phyloP scores from a whole-genome alignment of 2,888 invertebrate species.

The Polydrusus pterygomalis region DNA sequence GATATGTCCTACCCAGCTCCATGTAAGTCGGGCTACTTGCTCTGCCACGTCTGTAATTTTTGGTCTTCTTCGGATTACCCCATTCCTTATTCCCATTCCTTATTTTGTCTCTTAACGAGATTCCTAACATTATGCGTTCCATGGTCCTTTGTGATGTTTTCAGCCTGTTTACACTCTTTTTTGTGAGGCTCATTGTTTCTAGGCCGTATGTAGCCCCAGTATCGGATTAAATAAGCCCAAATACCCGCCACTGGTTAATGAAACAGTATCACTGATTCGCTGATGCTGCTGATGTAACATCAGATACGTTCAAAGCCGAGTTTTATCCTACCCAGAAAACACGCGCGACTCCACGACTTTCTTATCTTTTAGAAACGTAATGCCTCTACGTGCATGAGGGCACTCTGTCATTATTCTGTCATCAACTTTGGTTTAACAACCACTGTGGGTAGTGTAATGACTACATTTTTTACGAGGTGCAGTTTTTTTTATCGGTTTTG shows the following conservation, averaged over 20 bases:
- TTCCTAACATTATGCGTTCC: too few relatives aligned
- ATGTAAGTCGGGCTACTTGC: too few relatives aligned
- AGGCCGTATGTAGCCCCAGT: too few relatives aligned
- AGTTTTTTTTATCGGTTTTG: constrained; percentile 13
- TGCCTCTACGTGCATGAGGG: constrained; percentile 19
- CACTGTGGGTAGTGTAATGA: constrained; percentile 22
- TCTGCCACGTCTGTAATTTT: too few relatives aligned
- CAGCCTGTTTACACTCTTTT: too few relatives aligned
- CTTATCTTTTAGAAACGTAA: constrained; percentile 21
- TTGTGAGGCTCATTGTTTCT: too few relatives aligned
- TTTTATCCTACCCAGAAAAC: constrained; percentile 22
- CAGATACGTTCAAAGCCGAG: background rate
- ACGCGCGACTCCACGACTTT: background rate
- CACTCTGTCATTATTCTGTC: constrained; percentile 27
- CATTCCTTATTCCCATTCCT: too few relatives aligned
- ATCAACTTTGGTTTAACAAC: constrained; percentile 19
- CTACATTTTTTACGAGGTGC: constrained; percentile 3
- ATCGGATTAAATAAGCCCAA: too few relatives aligned
- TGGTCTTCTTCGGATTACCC: too few relatives aligned
- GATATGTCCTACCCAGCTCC: too few relatives aligned
- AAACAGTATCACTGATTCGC: constrained; percentile 19
- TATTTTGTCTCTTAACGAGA: too few relatives aligned
- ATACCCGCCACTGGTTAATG: background rate
- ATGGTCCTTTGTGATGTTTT: too few relatives aligned
- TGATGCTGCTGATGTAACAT: constrained; percentile 21